Percentiles rank a stretch among this genome's conserved stretches.
Evolutionary conservation across 2,797 vertebrate genomes (phyloP).

Genomic region (Percopsis omiscomaycus): DNA sequence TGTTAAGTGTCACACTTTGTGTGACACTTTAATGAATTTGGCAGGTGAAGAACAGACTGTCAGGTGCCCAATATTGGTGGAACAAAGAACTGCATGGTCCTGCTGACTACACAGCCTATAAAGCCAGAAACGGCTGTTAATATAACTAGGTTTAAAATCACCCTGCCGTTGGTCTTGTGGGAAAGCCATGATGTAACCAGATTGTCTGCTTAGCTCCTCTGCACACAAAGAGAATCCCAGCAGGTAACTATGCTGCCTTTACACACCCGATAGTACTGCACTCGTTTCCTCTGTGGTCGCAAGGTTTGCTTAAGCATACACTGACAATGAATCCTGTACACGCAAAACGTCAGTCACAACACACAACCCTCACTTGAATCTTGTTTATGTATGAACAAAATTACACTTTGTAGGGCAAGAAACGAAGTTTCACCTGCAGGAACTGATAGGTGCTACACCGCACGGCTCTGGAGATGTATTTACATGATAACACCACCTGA

Average conservation of each 20-base stretch:
- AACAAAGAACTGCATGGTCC: slow-evolving; percentile 18
- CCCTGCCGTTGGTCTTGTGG: slow-evolving; percentile 12
- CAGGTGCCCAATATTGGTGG: slow-evolving; percentile 40
- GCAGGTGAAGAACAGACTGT: slow-evolving; percentile 36
- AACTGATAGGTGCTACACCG: slow-evolving; percentile 19
- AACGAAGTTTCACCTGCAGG: slow-evolving; percentile 24
- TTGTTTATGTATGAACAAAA: background rate
- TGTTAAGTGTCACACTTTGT: slow-evolving; percentile 52
- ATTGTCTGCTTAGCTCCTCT: slow-evolving; percentile 38
- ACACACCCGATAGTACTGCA: background rate
- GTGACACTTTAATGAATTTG: slow-evolving; percentile 53
- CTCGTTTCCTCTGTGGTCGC: background rate
- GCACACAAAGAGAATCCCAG: slow-evolving; percentile 24
- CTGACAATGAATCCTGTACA: background rate
- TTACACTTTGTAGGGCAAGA: slow-evolving; percentile 5
- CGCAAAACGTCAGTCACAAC: slow-evolving; percentile 11
- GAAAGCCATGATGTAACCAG: slow-evolving; percentile 49
- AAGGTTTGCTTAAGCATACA: slow-evolving; percentile 2
- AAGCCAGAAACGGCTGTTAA: slow-evolving; percentile 29
- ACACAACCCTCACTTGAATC: too few species aligned
- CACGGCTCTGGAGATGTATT: slow-evolving; percentile 43
- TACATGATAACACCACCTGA: slow-evolving; percentile 56
- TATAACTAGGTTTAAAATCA: slow-evolving; percentile 27
- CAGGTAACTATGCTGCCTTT: slow-evolving; percentile 8
- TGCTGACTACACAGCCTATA: slow-evolving; percentile 30